These are phyloP conservation scores for Prionace glauca DNA, from an alignment of 2,797 vertebrate genomes.

Conservation along the genomic window DNA sequence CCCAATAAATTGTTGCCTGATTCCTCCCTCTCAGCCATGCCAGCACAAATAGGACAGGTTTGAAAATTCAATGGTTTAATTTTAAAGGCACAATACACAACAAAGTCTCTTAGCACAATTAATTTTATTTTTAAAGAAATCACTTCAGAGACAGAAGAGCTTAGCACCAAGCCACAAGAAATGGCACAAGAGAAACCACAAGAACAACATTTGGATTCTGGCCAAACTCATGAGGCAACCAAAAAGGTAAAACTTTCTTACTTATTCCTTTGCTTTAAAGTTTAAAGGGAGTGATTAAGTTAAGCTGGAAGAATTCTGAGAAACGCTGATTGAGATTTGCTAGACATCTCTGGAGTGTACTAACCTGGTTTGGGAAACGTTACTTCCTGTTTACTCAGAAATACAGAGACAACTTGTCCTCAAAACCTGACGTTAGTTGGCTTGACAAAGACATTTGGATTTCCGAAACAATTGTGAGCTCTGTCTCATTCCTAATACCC, in stretches of 20 bases:
- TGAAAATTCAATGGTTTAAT: neutral
- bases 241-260: conserved; percentile 63
- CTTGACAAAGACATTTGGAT: neutral
- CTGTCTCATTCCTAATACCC: neutral
- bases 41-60: neutral
- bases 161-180: conserved; percentile 84
- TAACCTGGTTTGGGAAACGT: neutral
- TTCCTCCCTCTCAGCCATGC: neutral
- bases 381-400: neutral
- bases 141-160: conserved; percentile 85
- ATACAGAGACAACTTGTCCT: neutral
- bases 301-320: neutral
- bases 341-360: neutral
- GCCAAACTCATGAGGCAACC: conserved; percentile 47
- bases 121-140: conserved; percentile 66
- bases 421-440: neutral
- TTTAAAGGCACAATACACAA: neutral
- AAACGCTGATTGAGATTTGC: neutral
- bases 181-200: conserved; percentile 63
- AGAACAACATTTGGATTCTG: conserved; percentile 56
- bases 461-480: neutral
- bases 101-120: neutral
- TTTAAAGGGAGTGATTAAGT: neutral
- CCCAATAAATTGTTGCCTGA: neutral
- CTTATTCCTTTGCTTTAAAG: conserved; percentile 39